phyloP scores from a whole-genome alignment of 2,888 invertebrate species.

The Leptinotarsa tumamoca region DNA sequence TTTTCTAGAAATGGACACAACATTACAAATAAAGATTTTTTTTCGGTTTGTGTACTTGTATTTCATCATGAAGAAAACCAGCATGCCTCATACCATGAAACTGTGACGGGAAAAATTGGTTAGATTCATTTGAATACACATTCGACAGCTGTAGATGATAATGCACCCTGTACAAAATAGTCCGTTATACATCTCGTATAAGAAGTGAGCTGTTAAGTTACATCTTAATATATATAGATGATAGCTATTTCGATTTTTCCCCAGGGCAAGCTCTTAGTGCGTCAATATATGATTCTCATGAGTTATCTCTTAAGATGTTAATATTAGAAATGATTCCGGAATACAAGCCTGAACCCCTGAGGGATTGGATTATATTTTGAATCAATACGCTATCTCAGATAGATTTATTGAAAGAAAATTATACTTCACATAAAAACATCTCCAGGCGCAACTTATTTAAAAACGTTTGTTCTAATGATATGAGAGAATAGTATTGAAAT shows the following conservation, averaged over 20 bases:
- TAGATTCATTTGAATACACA: no score
- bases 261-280: conserved; percentile 5
- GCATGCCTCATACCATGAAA: no score
- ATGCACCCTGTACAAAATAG: neutral
- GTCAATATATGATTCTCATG: neutral
- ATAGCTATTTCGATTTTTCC: conserved; percentile 1
- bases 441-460: conserved; percentile 4
- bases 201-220: neutral
- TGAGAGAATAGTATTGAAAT: no score
- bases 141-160: no score
- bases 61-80: no score
- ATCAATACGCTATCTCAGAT: conserved; percentile 13
- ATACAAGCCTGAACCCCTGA: neutral
- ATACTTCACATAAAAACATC: conserved; percentile 7
- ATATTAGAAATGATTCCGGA: conserved; percentile 1
- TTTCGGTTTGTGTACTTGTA: no score
- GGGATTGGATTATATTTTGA: conserved; percentile 11
- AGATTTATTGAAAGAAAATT: conserved; percentile 18
- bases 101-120: no score
- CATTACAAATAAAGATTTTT: no score
- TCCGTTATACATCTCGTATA: neutral
- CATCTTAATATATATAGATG: conserved; percentile 13
- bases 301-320: conserved; percentile 6
- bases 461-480: neutral
- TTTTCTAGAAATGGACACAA: no score